Evolutionary conservation across 2,113 vertebrate species (phyloP), one percentile per base, ranked within the genome.

Genomic region (Fulica atra): DNA sequence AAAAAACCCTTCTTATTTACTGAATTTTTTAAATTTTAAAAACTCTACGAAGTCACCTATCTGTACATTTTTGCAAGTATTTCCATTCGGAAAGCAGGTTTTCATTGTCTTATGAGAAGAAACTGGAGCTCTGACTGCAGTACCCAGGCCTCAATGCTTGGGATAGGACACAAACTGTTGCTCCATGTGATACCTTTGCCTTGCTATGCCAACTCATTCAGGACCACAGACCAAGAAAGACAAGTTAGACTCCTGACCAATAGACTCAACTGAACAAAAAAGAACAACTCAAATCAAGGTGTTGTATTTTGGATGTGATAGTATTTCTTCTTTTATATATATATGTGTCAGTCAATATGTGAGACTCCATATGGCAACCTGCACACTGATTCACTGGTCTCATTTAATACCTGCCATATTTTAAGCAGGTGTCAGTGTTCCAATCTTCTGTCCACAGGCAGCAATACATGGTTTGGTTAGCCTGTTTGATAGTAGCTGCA

Each of bases 251-350:
- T 51, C 19, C 36, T 35, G 13, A 6, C 11, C 56, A 69, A 28
- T 48, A 26, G 10, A 77, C 48, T 80, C 46, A 68, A 35, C 9
- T 20, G 28, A 46, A 70, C 9, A 51, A 26, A 86, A n/a, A 77
- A 63, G 6, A 36, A 19, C 21, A 50, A 61, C 2, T 28, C 14
- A 38, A 63, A 59, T 20, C 0, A 7, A 56, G 9, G 1, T 1
- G 2, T 65, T 83, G 13, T 38, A 33, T 18, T 51, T 11, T 13
- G 8, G 10, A 16, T 51, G 8, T 0, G 7, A 23, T 17, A 72
- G 17, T 70, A 64, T 64, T 63, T 59, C 28, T 60, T 81, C 51
- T 61, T 66, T 66, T 35, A 20, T 59, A 63, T 13, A 14, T 59
- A 48, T 48, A 23, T 23, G 6, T 48, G 23, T 56, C 23, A 73